Conservation (phyloP, 2,113 vertebrate genomes). For the Rhea pennata region DNA sequence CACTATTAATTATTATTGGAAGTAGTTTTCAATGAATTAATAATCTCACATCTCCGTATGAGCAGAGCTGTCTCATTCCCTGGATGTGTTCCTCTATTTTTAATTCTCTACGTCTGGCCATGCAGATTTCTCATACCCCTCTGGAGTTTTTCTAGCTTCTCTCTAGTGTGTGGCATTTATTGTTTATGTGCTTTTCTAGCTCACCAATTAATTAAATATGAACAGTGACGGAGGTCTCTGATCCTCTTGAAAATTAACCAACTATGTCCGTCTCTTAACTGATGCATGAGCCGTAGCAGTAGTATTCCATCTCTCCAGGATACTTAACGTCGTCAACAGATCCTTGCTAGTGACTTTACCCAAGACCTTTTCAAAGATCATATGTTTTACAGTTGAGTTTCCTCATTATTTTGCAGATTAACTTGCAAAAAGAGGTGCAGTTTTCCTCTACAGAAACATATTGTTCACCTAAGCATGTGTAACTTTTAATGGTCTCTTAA, state of each 20-base stretch:
- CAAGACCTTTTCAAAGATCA: background rate
- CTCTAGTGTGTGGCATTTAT: background rate
- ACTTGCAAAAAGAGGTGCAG: background rate
- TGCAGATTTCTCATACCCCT: background rate
- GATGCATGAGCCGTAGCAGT: background rate
- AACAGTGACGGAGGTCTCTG: background rate
- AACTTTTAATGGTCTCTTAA: background rate
- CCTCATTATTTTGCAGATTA: background rate
- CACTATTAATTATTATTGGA: background rate
- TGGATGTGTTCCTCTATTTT: background rate
- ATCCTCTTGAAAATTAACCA: constrained; percentile 21
- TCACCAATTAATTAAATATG: constrained; percentile 43
- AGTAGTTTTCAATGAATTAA: background rate
- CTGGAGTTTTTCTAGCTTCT: background rate
- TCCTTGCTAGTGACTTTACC: background rate
- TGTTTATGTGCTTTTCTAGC: background rate
- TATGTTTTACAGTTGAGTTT: background rate
- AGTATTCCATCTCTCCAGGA: background rate
- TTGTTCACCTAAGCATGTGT: background rate
- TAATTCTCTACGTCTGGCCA: background rate
- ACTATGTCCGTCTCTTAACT: background rate
- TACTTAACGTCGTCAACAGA: background rate
- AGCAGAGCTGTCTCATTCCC: background rate
- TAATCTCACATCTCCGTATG: rapidly evolving
- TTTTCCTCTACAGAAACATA: background rate